phyloP scores from a whole-genome alignment of 2,888 invertebrate species.

The Cryptocheilus praepositus region DNA sequence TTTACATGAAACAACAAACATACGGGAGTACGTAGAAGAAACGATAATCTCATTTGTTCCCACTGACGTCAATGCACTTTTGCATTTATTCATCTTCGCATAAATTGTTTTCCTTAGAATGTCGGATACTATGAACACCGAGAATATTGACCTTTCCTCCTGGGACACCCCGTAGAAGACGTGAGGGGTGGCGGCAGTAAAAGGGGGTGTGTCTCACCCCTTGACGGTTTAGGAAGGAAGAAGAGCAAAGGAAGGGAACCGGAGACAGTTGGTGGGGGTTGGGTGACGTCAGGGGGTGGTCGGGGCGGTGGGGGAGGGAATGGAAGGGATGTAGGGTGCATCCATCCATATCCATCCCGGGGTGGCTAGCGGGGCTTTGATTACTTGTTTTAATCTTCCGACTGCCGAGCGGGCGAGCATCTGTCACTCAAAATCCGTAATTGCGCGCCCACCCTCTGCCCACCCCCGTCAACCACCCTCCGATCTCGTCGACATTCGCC shows the following conservation, averaged over 20 bases:
- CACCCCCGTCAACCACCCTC: constrained; percentile 19
- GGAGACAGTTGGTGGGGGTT: constrained; percentile 39
- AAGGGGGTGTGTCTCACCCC: constrained; percentile 30
- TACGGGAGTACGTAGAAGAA: no score
- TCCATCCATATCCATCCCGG: constrained; percentile 71
- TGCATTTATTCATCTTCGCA: no score
- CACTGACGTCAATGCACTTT: no score
- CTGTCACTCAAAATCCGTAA: constrained; percentile 75
- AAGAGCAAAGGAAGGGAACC: constrained; percentile 41
- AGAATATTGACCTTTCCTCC: no score
- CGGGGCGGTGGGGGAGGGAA: constrained; percentile 25
- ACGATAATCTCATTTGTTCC: no score
- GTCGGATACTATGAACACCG: no score
- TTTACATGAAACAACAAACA: no score
- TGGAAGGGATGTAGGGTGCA: constrained; percentile 52
- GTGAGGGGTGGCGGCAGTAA: constrained; percentile 12
- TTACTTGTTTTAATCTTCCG: constrained; percentile 75
- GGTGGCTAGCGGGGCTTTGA: constrained; percentile 71
- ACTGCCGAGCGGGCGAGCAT: constrained; percentile 73
- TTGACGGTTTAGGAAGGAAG: constrained; percentile 39
- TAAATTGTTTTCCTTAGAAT: no score
- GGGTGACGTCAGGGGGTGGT: constrained; percentile 23
- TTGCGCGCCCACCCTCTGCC: constrained; percentile 67
- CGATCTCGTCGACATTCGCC: constrained; percentile 35
- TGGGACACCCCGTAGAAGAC: constrained; percentile 10